Conservation (phyloP, 2,888 invertebrate genomes). For the Xylophagus ater region DNA sequence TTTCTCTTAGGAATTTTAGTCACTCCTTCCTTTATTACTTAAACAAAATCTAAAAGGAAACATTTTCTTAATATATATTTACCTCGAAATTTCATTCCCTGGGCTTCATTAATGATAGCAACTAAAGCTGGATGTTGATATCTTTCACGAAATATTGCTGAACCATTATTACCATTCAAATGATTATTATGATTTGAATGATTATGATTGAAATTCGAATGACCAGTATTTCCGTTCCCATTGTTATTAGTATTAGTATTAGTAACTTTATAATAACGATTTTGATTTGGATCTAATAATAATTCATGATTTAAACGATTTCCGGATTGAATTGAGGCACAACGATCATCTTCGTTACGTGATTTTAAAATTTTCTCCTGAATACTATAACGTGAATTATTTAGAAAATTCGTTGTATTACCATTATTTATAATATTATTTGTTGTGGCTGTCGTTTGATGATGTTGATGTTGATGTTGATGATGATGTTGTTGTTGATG, state of each 20-base stretch:
- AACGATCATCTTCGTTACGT: constrained; percentile 37
- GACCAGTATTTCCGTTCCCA: constrained; percentile 25
- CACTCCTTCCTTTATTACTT: too few relatives aligned
- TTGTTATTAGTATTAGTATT: constrained; percentile 20
- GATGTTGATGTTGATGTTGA: background rate
- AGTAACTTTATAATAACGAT: constrained; percentile 31
- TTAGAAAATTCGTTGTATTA: constrained; percentile 22
- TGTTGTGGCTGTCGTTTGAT: background rate
- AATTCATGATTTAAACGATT: constrained; percentile 33
- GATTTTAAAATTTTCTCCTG: constrained; percentile 36
- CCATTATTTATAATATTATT: background rate
- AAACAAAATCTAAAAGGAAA: constrained; percentile 4
- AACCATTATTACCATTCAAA: constrained; percentile 24
- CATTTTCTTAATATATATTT: constrained; percentile 11
- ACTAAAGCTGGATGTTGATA: constrained; percentile 38
- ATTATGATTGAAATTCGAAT: too few relatives aligned
- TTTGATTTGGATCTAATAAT: constrained; percentile 36
- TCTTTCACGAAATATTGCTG: constrained; percentile 34
- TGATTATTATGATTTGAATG: too few relatives aligned
- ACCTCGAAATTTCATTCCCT: constrained; percentile 38
- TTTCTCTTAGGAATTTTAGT: too few relatives aligned
- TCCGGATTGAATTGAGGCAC: constrained; percentile 30
- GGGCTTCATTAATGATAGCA: constrained; percentile 37
- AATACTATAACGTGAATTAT: constrained; percentile 34
- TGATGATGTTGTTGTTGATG: background rate